These are phyloP conservation scores for Noturus placidus DNA, from an alignment of 2,113 vertebrate species.

Conservation along the genomic window DNA sequence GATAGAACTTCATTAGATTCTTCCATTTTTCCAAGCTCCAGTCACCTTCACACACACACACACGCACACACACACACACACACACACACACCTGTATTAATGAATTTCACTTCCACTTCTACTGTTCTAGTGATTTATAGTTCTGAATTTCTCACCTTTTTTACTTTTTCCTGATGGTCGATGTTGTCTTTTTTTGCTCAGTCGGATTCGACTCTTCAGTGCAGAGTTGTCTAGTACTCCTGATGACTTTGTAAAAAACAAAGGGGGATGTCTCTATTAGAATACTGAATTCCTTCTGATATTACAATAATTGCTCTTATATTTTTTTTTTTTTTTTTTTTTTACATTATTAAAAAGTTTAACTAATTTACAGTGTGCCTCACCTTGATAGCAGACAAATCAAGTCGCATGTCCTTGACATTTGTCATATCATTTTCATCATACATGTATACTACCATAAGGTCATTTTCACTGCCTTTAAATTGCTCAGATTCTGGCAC, in stretches of 20 bases:
- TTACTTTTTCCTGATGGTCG: constrained; percentile 24
- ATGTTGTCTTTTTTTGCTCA: constrained; percentile 47
- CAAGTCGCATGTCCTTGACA: not conserved
- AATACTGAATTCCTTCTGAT: not conserved
- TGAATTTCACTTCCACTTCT: not conserved
- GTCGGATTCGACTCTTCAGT: constrained; percentile 36
- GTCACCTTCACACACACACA: not conserved
- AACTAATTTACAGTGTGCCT: not conserved
- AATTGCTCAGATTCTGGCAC: not conserved
- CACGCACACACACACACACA: not conserved
- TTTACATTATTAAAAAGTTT: not conserved
- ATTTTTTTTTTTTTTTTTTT: not conserved
- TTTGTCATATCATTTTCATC: constrained; percentile 3
- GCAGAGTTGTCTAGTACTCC: constrained; percentile 50
- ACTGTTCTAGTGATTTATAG: not conserved
- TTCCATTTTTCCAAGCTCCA: not conserved
- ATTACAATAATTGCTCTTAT: not conserved
- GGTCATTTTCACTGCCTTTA: constrained; percentile 14
- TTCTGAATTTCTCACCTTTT: constrained; percentile 27
- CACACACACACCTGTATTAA: not conserved
- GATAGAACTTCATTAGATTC: not conserved
- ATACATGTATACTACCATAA: constrained; percentile 22
- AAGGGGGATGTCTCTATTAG: not conserved
- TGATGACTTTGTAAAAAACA: constrained; percentile 29
- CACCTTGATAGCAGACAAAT: constrained; percentile 49